Conservation (phyloP, 2,888 invertebrate species). For the Limnephilus auricula region DNA sequence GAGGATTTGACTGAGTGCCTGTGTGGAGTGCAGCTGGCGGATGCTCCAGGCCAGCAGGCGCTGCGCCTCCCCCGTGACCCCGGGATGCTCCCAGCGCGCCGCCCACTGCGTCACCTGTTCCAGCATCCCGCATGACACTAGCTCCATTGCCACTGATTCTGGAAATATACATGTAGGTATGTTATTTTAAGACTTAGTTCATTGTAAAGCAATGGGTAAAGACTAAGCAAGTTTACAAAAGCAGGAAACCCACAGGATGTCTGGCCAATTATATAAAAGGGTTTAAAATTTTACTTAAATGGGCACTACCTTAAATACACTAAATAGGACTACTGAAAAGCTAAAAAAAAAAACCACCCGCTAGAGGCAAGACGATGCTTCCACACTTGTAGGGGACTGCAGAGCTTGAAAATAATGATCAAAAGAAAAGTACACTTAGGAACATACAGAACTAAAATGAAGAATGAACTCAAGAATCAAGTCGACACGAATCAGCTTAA, state of each 20-base stretch:
- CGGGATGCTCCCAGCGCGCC: slow-evolving; percentile 86
- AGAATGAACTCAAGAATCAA: neutral
- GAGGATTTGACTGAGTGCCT: slow-evolving; percentile 53
- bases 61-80: slow-evolving; percentile 90
- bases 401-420: too few species aligned
- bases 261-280: neutral
- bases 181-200: neutral
- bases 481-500: neutral
- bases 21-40: slow-evolving; percentile 74
- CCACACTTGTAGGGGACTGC: too few species aligned
- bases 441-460: too few species aligned
- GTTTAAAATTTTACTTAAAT: neutral
- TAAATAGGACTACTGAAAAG: too few species aligned
- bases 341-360: too few species aligned
- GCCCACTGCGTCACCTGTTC: slow-evolving; percentile 86
- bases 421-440: too few species aligned
- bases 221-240: neutral
- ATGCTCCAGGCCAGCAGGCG: slow-evolving; percentile 88
- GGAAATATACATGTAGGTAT: slow-evolving; percentile 66
- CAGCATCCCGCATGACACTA: slow-evolving; percentile 82
- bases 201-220: neutral
- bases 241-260: neutral
- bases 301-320: neutral
- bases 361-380: too few species aligned
- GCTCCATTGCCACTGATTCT: slow-evolving; percentile 84